phyloP scores from a whole-genome alignment of 2,797 vertebrate species.

The Malacoctenus gilli region DNA sequence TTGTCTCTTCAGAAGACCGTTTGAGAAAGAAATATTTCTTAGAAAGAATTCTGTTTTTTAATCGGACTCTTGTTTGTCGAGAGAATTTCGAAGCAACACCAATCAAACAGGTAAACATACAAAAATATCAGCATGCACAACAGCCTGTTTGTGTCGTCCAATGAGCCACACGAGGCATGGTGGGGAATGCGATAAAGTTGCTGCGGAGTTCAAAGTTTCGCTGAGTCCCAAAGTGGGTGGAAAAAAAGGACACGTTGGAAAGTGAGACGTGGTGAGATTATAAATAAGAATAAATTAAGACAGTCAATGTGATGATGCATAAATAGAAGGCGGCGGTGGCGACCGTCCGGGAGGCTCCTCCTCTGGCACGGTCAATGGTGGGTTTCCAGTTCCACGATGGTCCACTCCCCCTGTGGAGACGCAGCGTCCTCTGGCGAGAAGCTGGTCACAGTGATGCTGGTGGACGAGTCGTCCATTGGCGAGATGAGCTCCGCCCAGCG shows the following conservation, averaged over 20 bases:
- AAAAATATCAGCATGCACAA: conserved; percentile 82
- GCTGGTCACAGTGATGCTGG: conserved; percentile 95
- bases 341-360: too few species aligned
- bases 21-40: conserved; percentile 30
- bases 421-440: conserved; percentile 96
- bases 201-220: conserved; percentile 38
- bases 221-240: conserved; percentile 21
- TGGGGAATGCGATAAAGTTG: conserved; percentile 50
- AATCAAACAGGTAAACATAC: conserved; percentile 73
- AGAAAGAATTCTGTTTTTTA: conserved; percentile 49
- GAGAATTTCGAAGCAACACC: conserved; percentile 66
- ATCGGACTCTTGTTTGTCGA: background rate
- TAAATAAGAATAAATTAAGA: conserved; percentile 62
- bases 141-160: conserved; percentile 57
- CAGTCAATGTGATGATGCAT: conserved; percentile 24
- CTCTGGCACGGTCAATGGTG: too few species aligned
- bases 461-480: conserved; percentile 91
- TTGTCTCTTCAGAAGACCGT: conserved; percentile 54
- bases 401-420: conserved; percentile 98
- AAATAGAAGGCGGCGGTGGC: too few species aligned
- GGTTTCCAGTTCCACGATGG: conserved; percentile 96
- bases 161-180: conserved; percentile 49
- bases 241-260: conserved; percentile 11
- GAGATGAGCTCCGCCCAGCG: conserved; percentile 96
- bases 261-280: conserved; percentile 19